Conservation (phyloP, 2,797 vertebrate species). For the Gymnoscopelus microlampas region DNA sequence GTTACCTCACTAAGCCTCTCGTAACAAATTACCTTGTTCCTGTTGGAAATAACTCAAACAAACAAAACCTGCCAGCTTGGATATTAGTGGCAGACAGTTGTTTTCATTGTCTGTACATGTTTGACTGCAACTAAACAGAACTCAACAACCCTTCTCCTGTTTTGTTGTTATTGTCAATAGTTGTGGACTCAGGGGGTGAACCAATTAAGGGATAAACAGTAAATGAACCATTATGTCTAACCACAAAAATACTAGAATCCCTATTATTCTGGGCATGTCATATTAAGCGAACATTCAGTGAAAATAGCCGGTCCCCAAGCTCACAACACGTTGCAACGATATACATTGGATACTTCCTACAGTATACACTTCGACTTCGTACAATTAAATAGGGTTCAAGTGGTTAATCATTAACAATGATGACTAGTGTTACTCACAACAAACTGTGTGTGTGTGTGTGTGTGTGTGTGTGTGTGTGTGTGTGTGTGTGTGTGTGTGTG, state of each 20-base stretch:
- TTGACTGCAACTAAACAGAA: neutral
- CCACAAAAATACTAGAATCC: too few relatives aligned
- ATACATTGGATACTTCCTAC: too few relatives aligned
- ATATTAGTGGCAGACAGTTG: neutral
- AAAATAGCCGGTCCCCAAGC: too few relatives aligned
- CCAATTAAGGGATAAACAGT: neutral
- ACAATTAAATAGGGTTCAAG: too few relatives aligned
- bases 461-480: neutral
- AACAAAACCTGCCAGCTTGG: neutral
- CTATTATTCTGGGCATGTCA: too few relatives aligned
- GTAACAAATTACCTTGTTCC: conserved; percentile 1
- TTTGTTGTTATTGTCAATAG: neutral
- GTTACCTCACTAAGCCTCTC: conserved; percentile 3
- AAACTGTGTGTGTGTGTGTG: neutral
- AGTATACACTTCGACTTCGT: too few relatives aligned
- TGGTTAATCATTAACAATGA: too few relatives aligned
- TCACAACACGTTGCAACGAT: too few relatives aligned
- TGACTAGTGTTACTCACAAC: too few relatives aligned
- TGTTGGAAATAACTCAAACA: conserved; percentile 4
- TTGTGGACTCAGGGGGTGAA: neutral
- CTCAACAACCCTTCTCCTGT: neutral
- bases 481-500: neutral
- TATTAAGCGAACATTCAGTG: too few relatives aligned
- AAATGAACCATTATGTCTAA: neutral
- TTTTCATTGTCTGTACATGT: neutral